Base-by-base conservation (phyloP, 2,113 vertebrate genomes). In the Cephalopterus ornatus region DNA sequence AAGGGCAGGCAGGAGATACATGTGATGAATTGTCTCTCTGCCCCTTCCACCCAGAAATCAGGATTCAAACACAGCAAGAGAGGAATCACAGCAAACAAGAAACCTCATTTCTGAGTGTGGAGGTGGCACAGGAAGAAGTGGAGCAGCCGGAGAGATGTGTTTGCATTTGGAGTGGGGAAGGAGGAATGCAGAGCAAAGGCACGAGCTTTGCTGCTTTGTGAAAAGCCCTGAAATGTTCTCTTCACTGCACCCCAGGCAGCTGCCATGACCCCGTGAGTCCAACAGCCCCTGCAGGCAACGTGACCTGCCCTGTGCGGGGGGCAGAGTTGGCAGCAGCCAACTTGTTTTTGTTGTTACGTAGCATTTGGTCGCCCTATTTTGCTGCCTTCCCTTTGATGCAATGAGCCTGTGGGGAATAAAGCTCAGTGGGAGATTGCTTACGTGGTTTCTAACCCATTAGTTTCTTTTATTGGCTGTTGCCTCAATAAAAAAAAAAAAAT, bases 301-400 rank as follows among this genome's bases (percentile, higher is more conserved):
- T 63, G 88, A 85, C 28, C 78, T 78, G 67, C 74, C 84, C 66
- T 0, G 2, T 35, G 50, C 11, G 0, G 14, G 28, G 81, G 49
- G 72, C 55, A 80, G 81, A 86, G 76, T 53, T 55, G 80, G 68
- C 68, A 87, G 68, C 50, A 83, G 58, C 27, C 76, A 73, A 41
- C 55, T 49, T 5, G 1, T 41, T 76, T 65, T 52, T 1, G 1
- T 39, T 30, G 5, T 78, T 75, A 71, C 0, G 1, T 72, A 85
- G 88, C 67, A 18, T 65, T 82, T 68, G 63, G 78, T 77, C 33
- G 39, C 90, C 87, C 94, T 95, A 62, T 97, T 96, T 97, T 95
- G 75, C 88, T 84, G 83, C 83, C 52, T 97, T 91, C 50, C 52
- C 75, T 95, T 97, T 96, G 95, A 96, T 75, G 91, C 89, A 74